Percentiles rank a stretch among this genome's conserved stretches.
These are phyloP conservation scores for Rhorus exstirpatorius DNA, from an alignment of 2,888 invertebrate genomes.

Conservation along the genomic window DNA sequence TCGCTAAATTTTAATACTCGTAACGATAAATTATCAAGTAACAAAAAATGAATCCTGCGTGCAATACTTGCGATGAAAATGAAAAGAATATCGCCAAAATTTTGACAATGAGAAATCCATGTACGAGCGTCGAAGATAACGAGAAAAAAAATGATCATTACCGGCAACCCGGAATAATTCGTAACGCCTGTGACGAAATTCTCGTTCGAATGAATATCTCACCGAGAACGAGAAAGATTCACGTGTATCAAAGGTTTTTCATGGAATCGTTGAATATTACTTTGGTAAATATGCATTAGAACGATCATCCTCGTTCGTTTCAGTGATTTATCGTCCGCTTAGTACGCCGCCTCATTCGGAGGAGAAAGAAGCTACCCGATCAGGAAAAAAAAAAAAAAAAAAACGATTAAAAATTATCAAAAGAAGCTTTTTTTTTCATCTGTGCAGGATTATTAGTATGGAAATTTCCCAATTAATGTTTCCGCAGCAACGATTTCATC, in stretches of 20 bases:
- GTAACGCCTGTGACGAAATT: conserved; percentile 73
- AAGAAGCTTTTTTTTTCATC: too few species aligned
- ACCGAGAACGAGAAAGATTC: conserved; percentile 59
- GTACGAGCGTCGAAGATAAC: conserved; percentile 27
- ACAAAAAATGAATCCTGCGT: conserved; percentile 42
- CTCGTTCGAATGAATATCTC: conserved; percentile 73
- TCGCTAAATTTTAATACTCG: not conserved
- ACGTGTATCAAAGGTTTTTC: conserved; percentile 68
- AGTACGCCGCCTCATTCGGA: not conserved
- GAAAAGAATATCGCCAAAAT: conserved; percentile 73
- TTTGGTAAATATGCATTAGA: not conserved
- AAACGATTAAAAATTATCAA: not conserved
- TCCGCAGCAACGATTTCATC: too few species aligned
- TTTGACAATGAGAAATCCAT: conserved; percentile 61
- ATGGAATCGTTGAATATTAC: conserved; percentile 31
- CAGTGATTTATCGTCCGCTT: conserved; percentile 69
- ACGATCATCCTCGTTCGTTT: conserved; percentile 20
- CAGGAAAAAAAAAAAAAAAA: not conserved
- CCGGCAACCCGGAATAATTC: conserved; percentile 69
- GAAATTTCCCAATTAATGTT: too few species aligned
- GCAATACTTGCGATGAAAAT: conserved; percentile 15
- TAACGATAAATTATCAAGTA: conserved; percentile 34
- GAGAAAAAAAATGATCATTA: conserved; percentile 54
- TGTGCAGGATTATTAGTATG: too few species aligned
- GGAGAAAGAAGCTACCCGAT: not conserved